Evolutionary conservation across 2,797 vertebrate species (phyloP), one percentile per base, ranked within the genome.

Genomic region (Pagetopsis macropterus): DNA sequence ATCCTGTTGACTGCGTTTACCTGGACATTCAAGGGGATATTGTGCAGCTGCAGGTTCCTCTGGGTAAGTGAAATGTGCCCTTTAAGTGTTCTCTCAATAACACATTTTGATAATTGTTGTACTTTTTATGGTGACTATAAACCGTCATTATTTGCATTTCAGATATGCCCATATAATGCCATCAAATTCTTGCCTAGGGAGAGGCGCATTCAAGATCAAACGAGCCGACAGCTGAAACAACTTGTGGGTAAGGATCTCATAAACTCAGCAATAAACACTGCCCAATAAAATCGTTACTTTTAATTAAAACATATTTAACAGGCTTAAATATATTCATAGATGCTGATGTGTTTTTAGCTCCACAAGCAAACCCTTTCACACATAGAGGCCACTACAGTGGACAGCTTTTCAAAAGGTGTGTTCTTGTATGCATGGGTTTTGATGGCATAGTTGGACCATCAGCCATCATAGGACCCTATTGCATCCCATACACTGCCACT

Each of bases 11-110:
- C 87, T 46, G 78, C 84, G 21, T 80, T 88, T 70, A 85, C 73
- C 31, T 94, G 91, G 92, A 93, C 92, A 17, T 84, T 92, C 48
- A 92, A 88, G 57, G 90, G 92, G 46, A 76, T 95, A 46, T 78
- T 95, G 73, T 93, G 85, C 80, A 92, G 90, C 50, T 95, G 91
- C 87, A 91, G 92, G 83, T 94, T 93, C 84, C 89, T 95, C 9
- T 95, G 94, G 94, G 94, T 94, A 64, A 93, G 88, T 76, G 15
- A 37, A 54, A 60, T 48, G 31, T 33, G 9, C 62, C 66, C 5
- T 62, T 14, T 10, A 4, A 9, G 56, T 54, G 37, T 37, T 41
- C 21, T 37, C 3, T 46, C 19, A n/a, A 11, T 7, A 15, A 55
- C 23, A 40, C 1, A 0, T 64, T 64, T 56, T 17, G 15, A 62